Percentiles rank a stretch among this genome's conserved stretches.
These are phyloP conservation scores for Hirundo rustica DNA, from an alignment of 2,797 vertebrate genomes.

Conservation along the genomic window DNA sequence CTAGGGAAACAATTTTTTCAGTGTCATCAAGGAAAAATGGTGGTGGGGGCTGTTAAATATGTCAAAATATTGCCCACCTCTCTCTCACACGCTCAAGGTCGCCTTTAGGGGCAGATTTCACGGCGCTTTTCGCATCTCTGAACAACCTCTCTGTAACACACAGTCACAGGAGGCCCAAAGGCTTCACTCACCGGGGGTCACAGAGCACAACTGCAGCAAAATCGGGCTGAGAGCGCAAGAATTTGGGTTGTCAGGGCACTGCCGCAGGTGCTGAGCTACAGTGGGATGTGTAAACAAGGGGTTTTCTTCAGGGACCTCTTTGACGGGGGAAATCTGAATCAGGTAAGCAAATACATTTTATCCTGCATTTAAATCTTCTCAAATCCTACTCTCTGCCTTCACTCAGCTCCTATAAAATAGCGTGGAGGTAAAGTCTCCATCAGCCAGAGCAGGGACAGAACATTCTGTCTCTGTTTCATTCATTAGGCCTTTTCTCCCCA, in stretches of 20 bases:
- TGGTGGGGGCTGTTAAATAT: not conserved
- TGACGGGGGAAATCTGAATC: not conserved
- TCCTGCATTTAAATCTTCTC: not conserved
- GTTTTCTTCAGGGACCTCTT: not conserved
- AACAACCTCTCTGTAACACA: not conserved
- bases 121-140: not conserved
- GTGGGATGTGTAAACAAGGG: not conserved
- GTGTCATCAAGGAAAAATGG: not conserved
- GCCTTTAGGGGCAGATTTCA: not conserved
- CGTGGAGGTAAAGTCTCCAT: not conserved
- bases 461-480: constrained; percentile 20
- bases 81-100: not conserved
- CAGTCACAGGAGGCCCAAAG: not conserved
- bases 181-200: not conserved
- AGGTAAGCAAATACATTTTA: not conserved
- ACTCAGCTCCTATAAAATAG: not conserved
- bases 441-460: not conserved
- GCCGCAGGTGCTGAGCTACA: not conserved
- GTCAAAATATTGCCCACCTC: not conserved
- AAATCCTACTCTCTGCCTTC: not conserved
- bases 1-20: not conserved
- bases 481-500: not conserved
- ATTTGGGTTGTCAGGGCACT: not conserved
- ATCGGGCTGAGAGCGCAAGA: not conserved
- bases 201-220: not conserved